Base-by-base conservation (phyloP, 2,797 vertebrate genomes). In the Eremophila alpestris region DNA sequence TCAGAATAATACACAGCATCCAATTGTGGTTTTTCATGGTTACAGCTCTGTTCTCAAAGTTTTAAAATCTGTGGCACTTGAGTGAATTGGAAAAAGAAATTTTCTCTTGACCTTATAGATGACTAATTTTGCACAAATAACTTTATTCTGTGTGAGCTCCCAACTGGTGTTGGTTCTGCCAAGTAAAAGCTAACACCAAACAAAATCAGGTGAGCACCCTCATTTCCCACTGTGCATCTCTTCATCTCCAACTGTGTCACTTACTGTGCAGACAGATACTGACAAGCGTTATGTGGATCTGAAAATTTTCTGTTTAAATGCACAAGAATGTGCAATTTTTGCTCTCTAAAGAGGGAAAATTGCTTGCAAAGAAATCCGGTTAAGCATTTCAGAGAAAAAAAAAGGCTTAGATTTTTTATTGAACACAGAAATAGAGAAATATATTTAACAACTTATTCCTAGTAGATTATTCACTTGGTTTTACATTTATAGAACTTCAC, bases 81-180 rank as follows among this genome's bases (percentile, higher is more conserved):
- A 95, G 76, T 95, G 95, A 94, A 94, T 95, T 96, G 71, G 64
- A 95, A 95, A 83, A 96, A 80, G 80, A 86, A 24, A 70, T 82
- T 95, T 91, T 78, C 86, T 97, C 70, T 65, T 95, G 87, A 93
- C 68, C 78, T 83, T 45, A 30, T 13, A 27, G 70, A 92, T 94
- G 80, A 93, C 49, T 84, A 82, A 91, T 95, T 23, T 87, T 77
- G 75, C 38, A 58, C 18, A 87, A 97, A 95, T 83, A 96, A 75
- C 87, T 78, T 89, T 67, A 26, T 89, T 73, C 45, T 32, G 0
- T 52, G 38, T 76, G 40, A 88, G 43, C 43, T 88, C 43, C 73
- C 60, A 93, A 40, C 16, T 83, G 45, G 41, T 83, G 55, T 48
- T 88, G 48, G 41, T 87, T 86, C 73, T 94, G 60, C 59, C 55